phyloP scores from a whole-genome alignment of 2,797 vertebrate genomes.

The Xenopus petersii region DNA sequence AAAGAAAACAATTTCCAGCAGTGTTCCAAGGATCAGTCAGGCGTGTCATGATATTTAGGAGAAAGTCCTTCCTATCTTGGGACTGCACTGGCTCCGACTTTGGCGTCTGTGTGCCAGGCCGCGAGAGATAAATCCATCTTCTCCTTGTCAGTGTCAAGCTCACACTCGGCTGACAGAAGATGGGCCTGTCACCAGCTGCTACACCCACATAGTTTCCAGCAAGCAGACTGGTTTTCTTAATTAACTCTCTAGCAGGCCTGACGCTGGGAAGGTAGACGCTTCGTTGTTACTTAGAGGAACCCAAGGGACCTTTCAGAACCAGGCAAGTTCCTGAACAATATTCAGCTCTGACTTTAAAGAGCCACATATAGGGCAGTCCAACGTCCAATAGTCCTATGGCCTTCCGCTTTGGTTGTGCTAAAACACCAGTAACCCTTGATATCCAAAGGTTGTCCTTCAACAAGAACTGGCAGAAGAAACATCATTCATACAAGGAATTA shows the following conservation, averaged over 20 bases:
- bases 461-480: too few relatives aligned
- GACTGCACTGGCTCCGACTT: conserved; percentile 57
- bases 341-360: too few relatives aligned
- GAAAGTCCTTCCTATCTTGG: conserved; percentile 55
- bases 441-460: too few relatives aligned
- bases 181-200: conserved; percentile 61
- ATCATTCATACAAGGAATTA: too few relatives aligned
- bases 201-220: conserved; percentile 58
- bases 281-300: background rate
- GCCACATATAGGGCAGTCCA: too few relatives aligned
- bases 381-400: too few relatives aligned
- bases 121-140: conserved; percentile 70
- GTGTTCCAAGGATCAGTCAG: conserved; percentile 23
- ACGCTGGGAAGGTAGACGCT: background rate
- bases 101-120: conserved; percentile 59
- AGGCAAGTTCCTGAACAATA: too few relatives aligned
- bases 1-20: too few relatives aligned
- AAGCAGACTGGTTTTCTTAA: background rate
- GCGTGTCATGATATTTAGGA: conserved; percentile 64
- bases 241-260: background rate
- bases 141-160: conserved; percentile 65
- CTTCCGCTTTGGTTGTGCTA: too few relatives aligned
- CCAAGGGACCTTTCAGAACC: too few relatives aligned
- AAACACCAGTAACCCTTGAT: too few relatives aligned
- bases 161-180: conserved; percentile 63